phyloP scores from a whole-genome alignment of 2,113 vertebrate species.

The Brachypodius melanocephalos region DNA sequence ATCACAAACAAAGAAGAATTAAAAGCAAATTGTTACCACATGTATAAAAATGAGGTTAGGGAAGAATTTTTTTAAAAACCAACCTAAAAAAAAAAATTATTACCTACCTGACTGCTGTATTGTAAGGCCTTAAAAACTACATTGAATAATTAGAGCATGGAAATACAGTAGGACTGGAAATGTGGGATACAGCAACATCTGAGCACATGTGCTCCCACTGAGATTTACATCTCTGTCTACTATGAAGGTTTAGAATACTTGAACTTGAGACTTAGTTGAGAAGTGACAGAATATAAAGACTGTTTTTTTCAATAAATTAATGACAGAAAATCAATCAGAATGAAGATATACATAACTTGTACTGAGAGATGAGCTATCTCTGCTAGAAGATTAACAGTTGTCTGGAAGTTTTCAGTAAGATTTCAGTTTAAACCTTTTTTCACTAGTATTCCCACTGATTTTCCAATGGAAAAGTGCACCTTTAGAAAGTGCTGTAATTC shows the following conservation, averaged over 20 bases:
- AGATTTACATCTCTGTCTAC: neutral
- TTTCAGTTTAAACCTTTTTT: neutral
- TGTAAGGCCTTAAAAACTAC: neutral
- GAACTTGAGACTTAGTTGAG: neutral
- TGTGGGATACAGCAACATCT: neutral
- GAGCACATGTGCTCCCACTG: neutral
- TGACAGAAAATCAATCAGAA: neutral
- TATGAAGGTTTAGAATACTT: neutral
- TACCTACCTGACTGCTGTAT: neutral
- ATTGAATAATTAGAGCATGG: neutral
- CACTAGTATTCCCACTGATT: neutral
- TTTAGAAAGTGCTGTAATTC: neutral
- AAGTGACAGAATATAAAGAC: neutral
- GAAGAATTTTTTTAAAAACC: neutral
- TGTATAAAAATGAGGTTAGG: neutral
- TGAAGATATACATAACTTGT: neutral
- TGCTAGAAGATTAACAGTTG: neutral
- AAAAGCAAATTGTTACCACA: neutral
- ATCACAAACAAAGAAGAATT: neutral
- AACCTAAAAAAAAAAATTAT: neutral
- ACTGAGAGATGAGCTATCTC: neutral
- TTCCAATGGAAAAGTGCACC: neutral
- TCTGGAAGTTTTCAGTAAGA: neutral
- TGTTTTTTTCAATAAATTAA: neutral
- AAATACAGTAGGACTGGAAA: neutral